Base-by-base conservation (phyloP, 2,888 invertebrate genomes). In the Bimastos eiseni region DNA sequence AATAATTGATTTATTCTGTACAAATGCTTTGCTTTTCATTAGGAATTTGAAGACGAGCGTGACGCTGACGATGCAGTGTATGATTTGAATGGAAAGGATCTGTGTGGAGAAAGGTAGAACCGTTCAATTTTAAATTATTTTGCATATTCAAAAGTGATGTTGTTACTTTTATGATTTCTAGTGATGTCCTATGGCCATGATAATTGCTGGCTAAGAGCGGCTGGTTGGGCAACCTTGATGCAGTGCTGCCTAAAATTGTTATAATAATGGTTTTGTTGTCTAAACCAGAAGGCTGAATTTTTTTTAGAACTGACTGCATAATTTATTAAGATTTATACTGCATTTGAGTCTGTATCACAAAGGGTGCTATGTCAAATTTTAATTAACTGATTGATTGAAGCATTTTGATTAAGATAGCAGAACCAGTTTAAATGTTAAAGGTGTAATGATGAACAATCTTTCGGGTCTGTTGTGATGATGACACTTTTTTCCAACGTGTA, bases 61-160 rank as follows among this genome's bases (percentile, higher is more conserved):
- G 99, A 99, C 96, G 99, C 99, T 89, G 99, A 99, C 95, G 99
- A 99, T 96, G 99, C 99, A 13, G 98, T 98, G 0, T 98, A 99
- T 96, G 99, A 99, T 95, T 96, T 99, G 93, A 99, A 99, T 96
- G 99, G 99, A 88, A 98, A 98, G 95, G 98, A 99, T 94, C 96
- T 99, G 93, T 96, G 98, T 92, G 98, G 99, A 37, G 99, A 99
- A 96, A 91, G 91, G 91, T 90, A 34, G 17, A 24, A 34, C 44
- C 19, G 0, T 84, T 33, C 24, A 37, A 24, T 34, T 30, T 37
- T 88, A 11, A 24, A 30, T 30, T 15, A 88, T 38, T 88, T 34
- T 33, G 24, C 30, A 15, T 84, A n/a, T 37, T 36, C 21, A 86
- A 86, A 86, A 86, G 15, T 86, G n/a, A 86, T 4, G 17, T 86